Conservation (phyloP, 1,140 invertebrate genomes). For the Panagrolaimus sp. region DNA sequence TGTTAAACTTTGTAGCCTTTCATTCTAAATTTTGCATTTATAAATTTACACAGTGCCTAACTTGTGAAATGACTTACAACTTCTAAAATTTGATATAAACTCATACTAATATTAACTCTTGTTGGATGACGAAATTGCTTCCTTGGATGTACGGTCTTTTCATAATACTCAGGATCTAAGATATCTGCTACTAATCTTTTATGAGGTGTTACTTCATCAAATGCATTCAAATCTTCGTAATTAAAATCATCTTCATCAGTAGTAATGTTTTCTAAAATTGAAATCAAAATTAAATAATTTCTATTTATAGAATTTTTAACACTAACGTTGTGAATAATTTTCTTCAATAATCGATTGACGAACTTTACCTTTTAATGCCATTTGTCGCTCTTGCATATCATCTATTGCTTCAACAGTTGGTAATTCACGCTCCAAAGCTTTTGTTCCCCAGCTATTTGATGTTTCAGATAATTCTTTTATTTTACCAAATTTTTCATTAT, state of each 20-base stretch:
- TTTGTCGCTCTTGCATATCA: constrained; percentile 24
- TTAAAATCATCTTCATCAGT: background rate
- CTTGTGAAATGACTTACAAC: too few relatives aligned
- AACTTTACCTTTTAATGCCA: constrained; percentile 24
- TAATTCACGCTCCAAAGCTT: constrained; percentile 16
- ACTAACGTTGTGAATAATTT: background rate
- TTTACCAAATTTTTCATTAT: constrained; percentile 22
- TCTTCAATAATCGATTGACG: constrained; percentile 1
- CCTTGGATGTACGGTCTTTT: constrained; percentile 49
- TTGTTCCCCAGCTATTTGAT: constrained; percentile 18
- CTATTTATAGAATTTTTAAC: constrained; percentile 15
- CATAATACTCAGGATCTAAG: constrained; percentile 49
- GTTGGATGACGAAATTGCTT: constrained; percentile 41
- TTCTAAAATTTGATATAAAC: constrained; percentile 57
- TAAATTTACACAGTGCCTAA: too few relatives aligned
- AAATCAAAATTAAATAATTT: too few relatives aligned
- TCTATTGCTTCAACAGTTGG: constrained; percentile 23
- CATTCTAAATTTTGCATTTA: too few relatives aligned
- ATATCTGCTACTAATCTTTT: constrained; percentile 50
- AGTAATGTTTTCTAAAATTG: background rate
- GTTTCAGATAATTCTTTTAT: constrained; percentile 21
- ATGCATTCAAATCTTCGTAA: constrained; percentile 25
- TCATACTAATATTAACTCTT: constrained; percentile 48
- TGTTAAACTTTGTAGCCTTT: constrained; percentile 54
- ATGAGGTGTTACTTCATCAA: constrained; percentile 25